Evolutionary conservation across 2,113 vertebrate genomes (phyloP).

Genomic region (Empidonax alnorum): DNA sequence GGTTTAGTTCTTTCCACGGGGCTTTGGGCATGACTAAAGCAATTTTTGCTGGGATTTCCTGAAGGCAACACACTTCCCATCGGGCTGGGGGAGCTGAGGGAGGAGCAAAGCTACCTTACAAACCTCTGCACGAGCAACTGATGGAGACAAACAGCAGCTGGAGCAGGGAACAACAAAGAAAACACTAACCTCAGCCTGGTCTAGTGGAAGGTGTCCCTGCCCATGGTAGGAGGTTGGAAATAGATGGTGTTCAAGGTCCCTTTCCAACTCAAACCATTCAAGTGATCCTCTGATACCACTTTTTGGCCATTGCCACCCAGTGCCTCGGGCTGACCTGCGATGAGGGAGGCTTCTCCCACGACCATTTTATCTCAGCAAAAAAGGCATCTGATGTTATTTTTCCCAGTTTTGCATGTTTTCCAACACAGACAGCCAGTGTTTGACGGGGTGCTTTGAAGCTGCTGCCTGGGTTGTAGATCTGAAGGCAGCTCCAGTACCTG

Average conservation of each 20-base stretch:
- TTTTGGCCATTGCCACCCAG: background rate
- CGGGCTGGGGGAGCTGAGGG: background rate
- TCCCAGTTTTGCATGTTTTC: accelerated
- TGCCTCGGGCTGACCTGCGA: background rate
- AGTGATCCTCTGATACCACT: accelerated
- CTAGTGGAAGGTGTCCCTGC: background rate
- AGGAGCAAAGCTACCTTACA: accelerated
- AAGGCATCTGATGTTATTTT: background rate
- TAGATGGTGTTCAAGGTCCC: background rate
- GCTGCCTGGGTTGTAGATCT: background rate
- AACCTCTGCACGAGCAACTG: background rate
- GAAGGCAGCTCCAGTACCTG: background rate
- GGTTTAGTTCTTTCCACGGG: background rate
- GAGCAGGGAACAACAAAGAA: background rate
- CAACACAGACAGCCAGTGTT: accelerated
- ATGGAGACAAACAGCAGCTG: background rate
- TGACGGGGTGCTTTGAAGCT: background rate
- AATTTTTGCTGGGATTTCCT: background rate
- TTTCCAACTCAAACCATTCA: background rate
- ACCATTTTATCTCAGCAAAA: accelerated
- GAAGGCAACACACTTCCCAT: background rate
- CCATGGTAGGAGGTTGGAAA: background rate
- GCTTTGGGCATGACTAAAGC: background rate
- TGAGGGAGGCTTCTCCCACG: background rate
- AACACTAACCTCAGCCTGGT: background rate